Evolutionary conservation across 1,140 invertebrate species (phyloP).

Genomic region (Nomia melanderi): DNA sequence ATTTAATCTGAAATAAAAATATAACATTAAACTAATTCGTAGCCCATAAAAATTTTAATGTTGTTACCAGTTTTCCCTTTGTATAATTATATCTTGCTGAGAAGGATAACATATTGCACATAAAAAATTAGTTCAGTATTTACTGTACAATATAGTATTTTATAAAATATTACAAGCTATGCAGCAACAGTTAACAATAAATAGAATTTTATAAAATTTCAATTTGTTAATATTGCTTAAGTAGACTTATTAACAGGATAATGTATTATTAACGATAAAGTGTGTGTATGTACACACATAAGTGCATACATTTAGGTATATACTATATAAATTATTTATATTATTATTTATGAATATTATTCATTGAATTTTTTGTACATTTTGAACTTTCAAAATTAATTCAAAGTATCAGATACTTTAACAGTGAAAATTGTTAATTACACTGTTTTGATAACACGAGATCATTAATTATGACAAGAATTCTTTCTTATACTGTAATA

Average conservation of each 20-base stretch:
- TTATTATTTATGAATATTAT: background rate
- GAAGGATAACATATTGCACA: conserved; percentile 18
- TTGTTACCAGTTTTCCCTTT: conserved; percentile 18
- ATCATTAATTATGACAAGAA: too few species aligned
- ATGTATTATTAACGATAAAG: background rate
- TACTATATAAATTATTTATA: too few species aligned
- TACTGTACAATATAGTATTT: background rate
- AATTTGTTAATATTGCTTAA: background rate
- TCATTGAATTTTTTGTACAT: background rate
- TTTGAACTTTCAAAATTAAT: conserved; percentile 1
- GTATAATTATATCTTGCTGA: background rate
- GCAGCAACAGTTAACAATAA: background rate
- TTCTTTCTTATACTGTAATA: too few species aligned
- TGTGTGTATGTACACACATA: background rate
- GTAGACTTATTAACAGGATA: background rate
- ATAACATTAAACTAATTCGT: background rate
- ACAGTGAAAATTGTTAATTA: too few species aligned
- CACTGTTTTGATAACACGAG: too few species aligned
- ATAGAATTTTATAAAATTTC: background rate
- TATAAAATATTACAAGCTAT: background rate
- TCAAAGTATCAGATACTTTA: background rate
- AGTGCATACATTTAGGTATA: background rate
- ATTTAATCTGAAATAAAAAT: conserved; percentile 39
- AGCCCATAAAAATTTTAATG: background rate
- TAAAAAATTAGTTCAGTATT: background rate